Percentiles rank a stretch among this genome's conserved stretches.
phyloP scores from a whole-genome alignment of 2,888 invertebrate species.

The Julus scandinavius region DNA sequence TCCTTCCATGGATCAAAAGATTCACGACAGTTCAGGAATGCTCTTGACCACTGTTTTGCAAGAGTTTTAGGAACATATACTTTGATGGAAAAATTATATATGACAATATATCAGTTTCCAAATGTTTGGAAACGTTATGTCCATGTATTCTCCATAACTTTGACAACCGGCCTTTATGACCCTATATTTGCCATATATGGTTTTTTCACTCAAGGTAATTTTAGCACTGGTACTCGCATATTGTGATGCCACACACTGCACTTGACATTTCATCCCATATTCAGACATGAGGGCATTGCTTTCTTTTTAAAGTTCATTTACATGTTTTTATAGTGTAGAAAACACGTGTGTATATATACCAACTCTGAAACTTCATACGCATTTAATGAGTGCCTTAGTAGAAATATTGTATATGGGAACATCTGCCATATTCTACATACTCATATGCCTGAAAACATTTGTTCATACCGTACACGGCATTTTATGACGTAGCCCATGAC shows the following conservation, averaged over 20 bases:
- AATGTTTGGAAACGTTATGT: no score
- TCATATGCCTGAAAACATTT: no score
- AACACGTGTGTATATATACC: background rate
- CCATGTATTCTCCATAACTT: no score
- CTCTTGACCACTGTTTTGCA: slow-evolving; percentile 30
- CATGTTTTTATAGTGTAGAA: background rate
- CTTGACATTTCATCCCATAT: background rate
- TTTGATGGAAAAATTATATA: no score
- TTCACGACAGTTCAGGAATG: slow-evolving; percentile 54
- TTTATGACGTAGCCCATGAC: no score
- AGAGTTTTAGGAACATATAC: background rate
- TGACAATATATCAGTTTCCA: no score
- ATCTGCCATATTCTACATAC: no score
- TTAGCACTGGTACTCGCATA: slow-evolving; percentile 16
- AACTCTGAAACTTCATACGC: background rate
- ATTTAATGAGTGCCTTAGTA: no score
- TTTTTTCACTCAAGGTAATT: background rate
- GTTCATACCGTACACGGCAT: no score
- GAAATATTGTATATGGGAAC: no score
- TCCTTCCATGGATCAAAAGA: slow-evolving; percentile 52
- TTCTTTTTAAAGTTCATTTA: background rate
- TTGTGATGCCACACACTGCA: background rate
- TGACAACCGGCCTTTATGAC: no score
- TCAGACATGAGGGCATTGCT: background rate
- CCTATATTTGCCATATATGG: no score